A percentile compares a stretch with the other conserved stretches of the same genome.
These are phyloP conservation scores for Chymomyza caudatula DNA, from an alignment of 2,888 invertebrate genomes.

Conservation along the genomic window DNA sequence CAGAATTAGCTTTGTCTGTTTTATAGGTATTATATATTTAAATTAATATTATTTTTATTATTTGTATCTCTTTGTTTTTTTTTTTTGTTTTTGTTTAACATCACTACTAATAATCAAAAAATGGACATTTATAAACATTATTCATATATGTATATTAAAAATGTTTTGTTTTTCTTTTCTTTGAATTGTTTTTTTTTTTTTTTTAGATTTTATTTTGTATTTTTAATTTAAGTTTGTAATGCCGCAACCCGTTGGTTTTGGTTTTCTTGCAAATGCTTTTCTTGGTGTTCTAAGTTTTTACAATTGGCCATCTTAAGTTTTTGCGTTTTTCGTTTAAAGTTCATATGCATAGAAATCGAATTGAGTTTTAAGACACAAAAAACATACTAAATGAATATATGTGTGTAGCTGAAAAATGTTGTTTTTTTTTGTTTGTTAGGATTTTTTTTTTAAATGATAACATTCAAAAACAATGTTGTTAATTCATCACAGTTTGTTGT, in stretches of 20 bases:
- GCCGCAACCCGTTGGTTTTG: conserved; percentile 25
- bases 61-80: conserved; percentile 23
- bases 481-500: not conserved
- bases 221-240: conserved; percentile 10
- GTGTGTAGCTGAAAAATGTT: conserved; percentile 1
- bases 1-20: not conserved
- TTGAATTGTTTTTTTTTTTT: conserved; percentile 34
- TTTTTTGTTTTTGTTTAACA: conserved; percentile 52
- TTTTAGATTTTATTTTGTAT: conserved; percentile 12
- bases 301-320: conserved; percentile 2
- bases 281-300: conserved; percentile 19
- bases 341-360: not conserved
- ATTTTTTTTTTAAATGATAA: conserved; percentile 7
- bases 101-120: conserved; percentile 76
- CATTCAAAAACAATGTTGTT: conserved; percentile 1
- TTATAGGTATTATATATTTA: not conserved
- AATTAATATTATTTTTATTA: conserved; percentile 44
- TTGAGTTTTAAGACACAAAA: not conserved
- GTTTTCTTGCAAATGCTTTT: conserved; percentile 15
- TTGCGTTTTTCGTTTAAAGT: conserved; percentile 13
- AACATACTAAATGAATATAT: not conserved
- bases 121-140: conserved; percentile 76
- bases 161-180: conserved; percentile 43
- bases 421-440: conserved; percentile 5
- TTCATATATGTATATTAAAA: conserved; percentile 59